These are phyloP conservation scores for Piezodorus guildinii DNA, from an alignment of 1,140 invertebrate genomes.

Conservation along the genomic window DNA sequence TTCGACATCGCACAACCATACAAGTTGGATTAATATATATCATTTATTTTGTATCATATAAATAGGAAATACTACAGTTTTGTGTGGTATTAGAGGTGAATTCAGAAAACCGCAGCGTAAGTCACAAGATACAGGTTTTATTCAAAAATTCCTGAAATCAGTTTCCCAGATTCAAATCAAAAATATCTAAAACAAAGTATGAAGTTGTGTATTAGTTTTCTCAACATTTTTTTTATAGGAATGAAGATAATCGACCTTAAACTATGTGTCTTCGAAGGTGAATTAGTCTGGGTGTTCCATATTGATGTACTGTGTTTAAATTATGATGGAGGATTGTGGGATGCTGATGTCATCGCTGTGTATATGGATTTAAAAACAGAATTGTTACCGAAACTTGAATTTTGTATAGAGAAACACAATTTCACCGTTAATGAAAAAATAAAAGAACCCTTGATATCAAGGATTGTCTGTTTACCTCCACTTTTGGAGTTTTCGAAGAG, in stretches of 20 bases:
- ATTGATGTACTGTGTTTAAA: constrained; percentile 69
- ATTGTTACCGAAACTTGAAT: constrained; percentile 11
- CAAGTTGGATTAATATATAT: too few relatives aligned
- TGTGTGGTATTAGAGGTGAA: constrained; percentile 69
- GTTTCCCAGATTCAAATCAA: constrained; percentile 1
- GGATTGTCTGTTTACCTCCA: constrained; percentile 7
- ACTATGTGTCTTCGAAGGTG: constrained; percentile 58
- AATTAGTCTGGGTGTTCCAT: constrained; percentile 68
- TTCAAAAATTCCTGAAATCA: constrained; percentile 37
- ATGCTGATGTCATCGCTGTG: constrained; percentile 60
- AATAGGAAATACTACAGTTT: constrained; percentile 56
- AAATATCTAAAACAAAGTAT: constrained; percentile 32
- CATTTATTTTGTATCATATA: too few relatives aligned
- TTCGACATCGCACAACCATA: too few relatives aligned
- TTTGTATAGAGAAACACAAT: constrained; percentile 2
- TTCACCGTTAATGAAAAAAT: constrained; percentile 6
- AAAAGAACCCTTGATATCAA: constrained; percentile 1
- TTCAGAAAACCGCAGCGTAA: constrained; percentile 49
- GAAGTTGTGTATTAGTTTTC: constrained; percentile 41
- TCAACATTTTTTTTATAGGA: constrained; percentile 55
- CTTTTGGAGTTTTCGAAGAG: constrained; percentile 18
- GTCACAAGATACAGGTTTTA: constrained; percentile 51
- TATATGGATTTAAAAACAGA: constrained; percentile 54
- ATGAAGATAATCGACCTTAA: constrained; percentile 53
- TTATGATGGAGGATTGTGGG: constrained; percentile 69